Evolutionary conservation across 2,797 vertebrate species (phyloP).

Genomic region (Trachops cirrhosus): DNA sequence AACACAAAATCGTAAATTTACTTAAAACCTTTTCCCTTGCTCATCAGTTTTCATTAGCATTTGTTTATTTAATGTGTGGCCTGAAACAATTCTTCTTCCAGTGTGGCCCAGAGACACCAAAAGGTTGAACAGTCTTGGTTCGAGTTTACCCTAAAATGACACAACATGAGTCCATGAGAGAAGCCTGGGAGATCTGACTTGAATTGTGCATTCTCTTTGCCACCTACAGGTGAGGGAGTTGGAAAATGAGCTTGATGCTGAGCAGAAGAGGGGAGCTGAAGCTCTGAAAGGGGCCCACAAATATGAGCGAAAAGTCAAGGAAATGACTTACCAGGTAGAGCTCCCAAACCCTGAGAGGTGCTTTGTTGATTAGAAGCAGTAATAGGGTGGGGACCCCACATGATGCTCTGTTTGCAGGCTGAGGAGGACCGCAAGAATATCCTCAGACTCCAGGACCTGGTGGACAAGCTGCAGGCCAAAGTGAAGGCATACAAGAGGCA

Average conservation of each 20-base stretch:
- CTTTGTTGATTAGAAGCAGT: rapidly evolving
- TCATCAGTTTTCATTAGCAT: too few species aligned
- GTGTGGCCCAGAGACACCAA: too few species aligned
- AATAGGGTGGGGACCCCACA: rapidly evolving
- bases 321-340: slow-evolving; percentile 88
- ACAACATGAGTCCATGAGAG: rapidly evolving
- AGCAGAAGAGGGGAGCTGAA: slow-evolving; percentile 86
- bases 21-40: too few species aligned
- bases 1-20: too few species aligned
- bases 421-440: slow-evolving; percentile 95
- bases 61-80: too few species aligned
- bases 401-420: slow-evolving; percentile 79
- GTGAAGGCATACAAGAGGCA: slow-evolving; percentile 95
- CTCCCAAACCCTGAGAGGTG: rapidly evolving
- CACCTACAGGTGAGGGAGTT: slow-evolving; percentile 85
- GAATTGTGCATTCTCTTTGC: neutral
- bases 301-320: slow-evolving; percentile 89
- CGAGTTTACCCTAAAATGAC: neutral
- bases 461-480: slow-evolving; percentile 95
- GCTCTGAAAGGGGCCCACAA: slow-evolving; percentile 87
- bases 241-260: slow-evolving; percentile 86
- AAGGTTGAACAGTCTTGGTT: neutral
- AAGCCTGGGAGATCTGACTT: neutral
- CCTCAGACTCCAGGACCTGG: slow-evolving; percentile 90
- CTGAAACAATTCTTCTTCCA: too few species aligned